These are phyloP conservation scores for Heliangelus exortis DNA, from an alignment of 2,797 vertebrate genomes.

Conservation along the genomic window DNA sequence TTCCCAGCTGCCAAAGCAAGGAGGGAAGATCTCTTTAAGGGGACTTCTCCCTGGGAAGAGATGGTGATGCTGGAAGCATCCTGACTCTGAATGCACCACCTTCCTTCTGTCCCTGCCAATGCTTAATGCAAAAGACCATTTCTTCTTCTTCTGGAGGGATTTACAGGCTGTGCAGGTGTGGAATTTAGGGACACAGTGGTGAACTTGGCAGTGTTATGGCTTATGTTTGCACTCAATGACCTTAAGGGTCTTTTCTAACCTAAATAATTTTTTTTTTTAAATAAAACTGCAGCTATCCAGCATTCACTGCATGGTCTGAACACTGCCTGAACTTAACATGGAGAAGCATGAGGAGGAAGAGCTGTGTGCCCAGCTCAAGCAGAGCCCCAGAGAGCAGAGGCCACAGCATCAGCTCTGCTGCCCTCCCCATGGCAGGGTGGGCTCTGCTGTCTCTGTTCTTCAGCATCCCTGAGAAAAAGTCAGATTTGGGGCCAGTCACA, in stretches of 20 bases:
- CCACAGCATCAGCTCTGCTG: not conserved
- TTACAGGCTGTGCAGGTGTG: not conserved
- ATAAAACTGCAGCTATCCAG: not conserved
- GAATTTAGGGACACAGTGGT: not conserved
- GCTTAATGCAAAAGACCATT: not conserved
- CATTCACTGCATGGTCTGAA: not conserved
- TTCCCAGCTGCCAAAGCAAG: not conserved
- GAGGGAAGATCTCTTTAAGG: not conserved
- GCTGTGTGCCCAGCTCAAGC: not conserved
- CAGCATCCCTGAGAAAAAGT: not conserved
- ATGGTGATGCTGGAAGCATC: fast-evolving
- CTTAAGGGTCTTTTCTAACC: not conserved
- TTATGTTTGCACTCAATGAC: not conserved
- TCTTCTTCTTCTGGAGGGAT: not conserved
- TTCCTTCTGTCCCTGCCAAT: not conserved
- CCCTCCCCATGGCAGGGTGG: fast-evolving
- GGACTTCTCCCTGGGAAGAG: not conserved
- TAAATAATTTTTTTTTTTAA: not conserved
- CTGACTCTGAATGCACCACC: not conserved
- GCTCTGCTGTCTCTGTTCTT: not conserved
- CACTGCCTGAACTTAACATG: fast-evolving
- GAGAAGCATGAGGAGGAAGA: fast-evolving
- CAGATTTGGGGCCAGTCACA: constrained; percentile 9
- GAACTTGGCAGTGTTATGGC: fast-evolving
- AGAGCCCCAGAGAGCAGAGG: fast-evolving